A percentile compares a stretch with the other conserved stretches of the same genome.
Evolutionary conservation across 2,797 vertebrate genomes (phyloP).

Genomic region (Oreonectes daqikongensis): DNA sequence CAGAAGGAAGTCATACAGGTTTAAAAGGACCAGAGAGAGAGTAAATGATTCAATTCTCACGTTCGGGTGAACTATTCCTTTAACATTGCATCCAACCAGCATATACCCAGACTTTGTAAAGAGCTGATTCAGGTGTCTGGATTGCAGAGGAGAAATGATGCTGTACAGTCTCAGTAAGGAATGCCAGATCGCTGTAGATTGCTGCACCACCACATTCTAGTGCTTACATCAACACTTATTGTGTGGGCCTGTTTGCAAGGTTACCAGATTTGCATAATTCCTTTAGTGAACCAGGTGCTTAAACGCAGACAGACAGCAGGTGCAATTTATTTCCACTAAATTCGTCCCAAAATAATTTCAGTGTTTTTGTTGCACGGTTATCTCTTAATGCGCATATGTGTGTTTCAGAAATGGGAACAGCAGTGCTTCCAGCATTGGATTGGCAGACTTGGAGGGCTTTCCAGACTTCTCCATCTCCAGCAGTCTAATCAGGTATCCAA

Average conservation of each 20-base stretch:
- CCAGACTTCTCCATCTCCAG: slow-evolving; percentile 84
- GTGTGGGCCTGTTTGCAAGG: neutral
- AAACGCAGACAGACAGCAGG: neutral
- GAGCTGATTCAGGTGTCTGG: neutral
- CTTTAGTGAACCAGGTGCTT: neutral
- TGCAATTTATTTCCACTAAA: slow-evolving; percentile 33
- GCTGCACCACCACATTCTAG: neutral
- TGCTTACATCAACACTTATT: neutral
- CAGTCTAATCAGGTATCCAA: slow-evolving; percentile 86
- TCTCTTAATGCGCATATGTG: slow-evolving; percentile 45
- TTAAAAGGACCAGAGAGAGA: too few species aligned
- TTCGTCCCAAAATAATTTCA: slow-evolving; percentile 10
- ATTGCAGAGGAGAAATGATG: neutral
- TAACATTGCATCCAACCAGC: neutral
- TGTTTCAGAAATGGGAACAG: slow-evolving; percentile 91
- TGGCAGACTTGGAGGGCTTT: slow-evolving; percentile 90
- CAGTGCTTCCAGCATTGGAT: slow-evolving; percentile 91
- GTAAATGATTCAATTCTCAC: too few species aligned
- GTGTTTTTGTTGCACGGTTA: slow-evolving; percentile 35
- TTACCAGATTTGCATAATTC: slow-evolving; percentile 1
- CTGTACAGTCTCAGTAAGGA: neutral
- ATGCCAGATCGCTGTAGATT: neutral
- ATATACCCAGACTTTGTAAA: neutral
- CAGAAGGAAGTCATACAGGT: too few species aligned
- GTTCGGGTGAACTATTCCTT: too few species aligned